These are phyloP conservation scores for Ammodytes dubius DNA, from an alignment of 2,113 vertebrate genomes.

Conservation along the genomic window DNA sequence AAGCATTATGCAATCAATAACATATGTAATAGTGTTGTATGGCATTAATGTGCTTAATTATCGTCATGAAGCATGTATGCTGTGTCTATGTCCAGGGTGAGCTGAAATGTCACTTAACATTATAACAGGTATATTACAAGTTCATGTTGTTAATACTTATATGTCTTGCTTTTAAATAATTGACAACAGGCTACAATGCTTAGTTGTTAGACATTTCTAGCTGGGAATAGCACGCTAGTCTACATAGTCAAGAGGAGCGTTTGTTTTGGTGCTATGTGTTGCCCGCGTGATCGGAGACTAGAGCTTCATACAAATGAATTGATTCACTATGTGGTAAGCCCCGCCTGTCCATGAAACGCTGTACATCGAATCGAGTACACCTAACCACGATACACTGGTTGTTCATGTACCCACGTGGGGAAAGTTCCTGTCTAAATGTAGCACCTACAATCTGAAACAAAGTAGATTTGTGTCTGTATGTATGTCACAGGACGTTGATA, in stretches of 20 bases:
- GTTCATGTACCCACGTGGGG: slow-evolving; percentile 65
- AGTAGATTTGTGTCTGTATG: rapidly evolving
- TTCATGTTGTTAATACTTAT: not conserved
- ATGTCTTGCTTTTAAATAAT: not conserved
- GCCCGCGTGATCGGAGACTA: not conserved
- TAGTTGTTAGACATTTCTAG: not conserved
- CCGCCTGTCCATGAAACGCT: not conserved
- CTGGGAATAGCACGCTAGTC: not conserved
- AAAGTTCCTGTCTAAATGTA: not conserved
- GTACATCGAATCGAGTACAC: slow-evolving; percentile 2
- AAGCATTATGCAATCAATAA: too few relatives aligned
- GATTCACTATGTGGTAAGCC: rapidly evolving
- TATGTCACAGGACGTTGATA: rapidly evolving
- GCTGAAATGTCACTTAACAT: not conserved
- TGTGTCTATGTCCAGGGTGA: not conserved
- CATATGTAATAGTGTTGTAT: too few relatives aligned
- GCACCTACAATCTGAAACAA: rapidly evolving
- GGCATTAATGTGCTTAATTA: too few relatives aligned
- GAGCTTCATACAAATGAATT: rapidly evolving
- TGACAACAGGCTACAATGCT: not conserved
- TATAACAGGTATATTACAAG: rapidly evolving
- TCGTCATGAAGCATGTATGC: not conserved
- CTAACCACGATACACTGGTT: not conserved
- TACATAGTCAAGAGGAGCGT: rapidly evolving
- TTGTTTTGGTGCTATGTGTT: not conserved